Evolutionary conservation across 2,888 invertebrate genomes (phyloP).

Genomic region (Chromoteleia sp.): DNA sequence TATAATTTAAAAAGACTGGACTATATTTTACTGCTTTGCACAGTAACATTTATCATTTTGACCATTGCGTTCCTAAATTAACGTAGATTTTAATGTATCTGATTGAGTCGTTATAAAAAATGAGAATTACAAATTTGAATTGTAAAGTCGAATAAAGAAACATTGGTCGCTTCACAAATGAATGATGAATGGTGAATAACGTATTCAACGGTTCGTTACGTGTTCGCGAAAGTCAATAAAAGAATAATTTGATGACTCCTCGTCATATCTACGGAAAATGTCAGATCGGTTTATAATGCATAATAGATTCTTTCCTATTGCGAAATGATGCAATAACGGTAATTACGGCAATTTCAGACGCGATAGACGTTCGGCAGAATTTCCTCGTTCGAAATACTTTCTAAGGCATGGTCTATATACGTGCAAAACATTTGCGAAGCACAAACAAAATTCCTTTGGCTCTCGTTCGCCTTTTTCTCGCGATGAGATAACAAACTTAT

Average conservation of each 20-base stretch:
- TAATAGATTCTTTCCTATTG: slow-evolving; percentile 62
- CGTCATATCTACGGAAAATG: slow-evolving; percentile 59
- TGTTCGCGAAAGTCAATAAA: slow-evolving; percentile 57
- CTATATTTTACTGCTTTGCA: too few relatives aligned
- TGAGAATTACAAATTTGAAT: too few relatives aligned
- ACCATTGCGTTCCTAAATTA: too few relatives aligned
- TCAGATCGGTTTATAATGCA: slow-evolving; percentile 53
- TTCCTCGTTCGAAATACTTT: slow-evolving; percentile 70
- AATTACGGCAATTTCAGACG: slow-evolving; percentile 69
- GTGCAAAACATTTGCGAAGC: slow-evolving; percentile 17
- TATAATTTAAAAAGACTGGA: too few relatives aligned
- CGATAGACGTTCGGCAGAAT: slow-evolving; percentile 49
- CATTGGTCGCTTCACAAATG: too few relatives aligned
- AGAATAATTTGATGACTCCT: slow-evolving; percentile 49
- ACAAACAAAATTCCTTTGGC: slow-evolving; percentile 10
- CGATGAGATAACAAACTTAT: neutral
- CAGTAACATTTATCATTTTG: too few relatives aligned
- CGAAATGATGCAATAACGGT: slow-evolving; percentile 61
- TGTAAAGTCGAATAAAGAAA: too few relatives aligned
- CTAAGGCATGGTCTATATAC: slow-evolving; percentile 54
- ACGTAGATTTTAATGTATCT: too few relatives aligned
- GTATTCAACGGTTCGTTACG: slow-evolving; percentile 43
- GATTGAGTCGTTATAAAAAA: too few relatives aligned
- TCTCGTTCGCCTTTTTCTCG: neutral
- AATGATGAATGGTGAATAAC: too few relatives aligned